Base-by-base conservation (phyloP, 2,888 invertebrate species). In the Anthrax anthrax region DNA sequence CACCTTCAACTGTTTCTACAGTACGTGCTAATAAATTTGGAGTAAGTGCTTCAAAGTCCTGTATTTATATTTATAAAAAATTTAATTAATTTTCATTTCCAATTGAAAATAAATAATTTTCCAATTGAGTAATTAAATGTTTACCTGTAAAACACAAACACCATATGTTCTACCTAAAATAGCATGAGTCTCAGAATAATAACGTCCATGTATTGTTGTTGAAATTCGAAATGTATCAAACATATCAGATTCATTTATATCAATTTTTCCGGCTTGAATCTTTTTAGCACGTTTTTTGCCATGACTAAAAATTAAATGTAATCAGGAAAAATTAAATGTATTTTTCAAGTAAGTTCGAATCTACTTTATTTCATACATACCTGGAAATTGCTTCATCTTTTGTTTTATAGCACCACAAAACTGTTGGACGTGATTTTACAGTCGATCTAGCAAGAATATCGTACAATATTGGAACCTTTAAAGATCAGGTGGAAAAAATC, bases 341-440 rank as follows among this genome's bases (percentile, higher is more conserved):
- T 6, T 8, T n/a, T n/a, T n/a, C 4, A 23, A 23, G 8, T 4
- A 8, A 23, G 4, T 23, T 6, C 23, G 8, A 23, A 23, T 6
- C 23, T 23, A n/a, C n/a, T n/a, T n/a, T n/a, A n/a, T n/a, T n/a
- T 23, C 23, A 6, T 4, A 23, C 8, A 23, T 67, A 81, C 84
- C 84, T 86, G 70, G 84, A 86, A 54, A 90, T 89, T 23, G 87
- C 88, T 56, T 91, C 79, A 62, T 92, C 89, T 54, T 78, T 78
- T 56, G 80, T 96, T 76, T 98, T 99, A 67, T 98, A 98, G 65
- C 98, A 98, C 98, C 98, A 98, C 12, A 98, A 70, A 1, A 99
- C 92, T 39, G 84, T 84, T 0, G 97, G 97, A 37, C 96, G 75
- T 0, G 94, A 81, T 69, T 91, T 91, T 0, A 96, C 84, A 43